phyloP scores from a whole-genome alignment of 2,888 invertebrate genomes.

The Eupithecia inturbata region DNA sequence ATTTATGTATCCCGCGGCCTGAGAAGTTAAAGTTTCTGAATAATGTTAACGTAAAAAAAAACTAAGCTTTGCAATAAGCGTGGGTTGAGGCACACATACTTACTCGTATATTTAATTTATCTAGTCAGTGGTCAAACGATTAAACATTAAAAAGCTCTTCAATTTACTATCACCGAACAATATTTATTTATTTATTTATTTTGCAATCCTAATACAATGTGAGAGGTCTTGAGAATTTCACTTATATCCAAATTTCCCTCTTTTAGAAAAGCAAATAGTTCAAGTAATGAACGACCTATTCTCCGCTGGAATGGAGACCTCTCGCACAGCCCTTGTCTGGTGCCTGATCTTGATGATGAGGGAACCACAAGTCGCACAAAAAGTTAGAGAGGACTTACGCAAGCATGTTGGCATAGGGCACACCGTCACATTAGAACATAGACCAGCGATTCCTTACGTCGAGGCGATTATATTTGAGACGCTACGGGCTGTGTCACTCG shows the following conservation, averaged over 20 bases:
- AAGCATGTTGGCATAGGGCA: conserved; percentile 88
- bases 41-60: too few species aligned
- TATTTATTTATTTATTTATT: too few species aligned
- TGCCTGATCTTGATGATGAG: conserved; percentile 91
- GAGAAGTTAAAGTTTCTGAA: too few species aligned
- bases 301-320: conserved; percentile 95
- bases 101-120: too few species aligned
- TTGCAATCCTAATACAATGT: too few species aligned
- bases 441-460: conserved; percentile 88
- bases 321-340: conserved; percentile 92
- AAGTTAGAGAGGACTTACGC: conserved; percentile 90
- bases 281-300: conserved; percentile 94
- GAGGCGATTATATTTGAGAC: conserved; percentile 93
- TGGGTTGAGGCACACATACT: too few species aligned
- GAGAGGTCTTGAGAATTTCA: too few species aligned
- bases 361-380: conserved; percentile 88
- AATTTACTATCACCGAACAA: neutral
- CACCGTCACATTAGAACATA: conserved; percentile 89
- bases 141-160: neutral
- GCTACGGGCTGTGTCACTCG: conserved; percentile 89
- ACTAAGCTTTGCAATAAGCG: too few species aligned
- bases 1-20: too few species aligned
- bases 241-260: neutral
- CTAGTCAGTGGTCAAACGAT: neutral
- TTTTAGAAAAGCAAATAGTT: conserved; percentile 90